A percentile compares a stretch with the other conserved stretches of the same genome.
Evolutionary conservation across 2,797 vertebrate species (phyloP).

Genomic region (Hypotaenidia philippensis): DNA sequence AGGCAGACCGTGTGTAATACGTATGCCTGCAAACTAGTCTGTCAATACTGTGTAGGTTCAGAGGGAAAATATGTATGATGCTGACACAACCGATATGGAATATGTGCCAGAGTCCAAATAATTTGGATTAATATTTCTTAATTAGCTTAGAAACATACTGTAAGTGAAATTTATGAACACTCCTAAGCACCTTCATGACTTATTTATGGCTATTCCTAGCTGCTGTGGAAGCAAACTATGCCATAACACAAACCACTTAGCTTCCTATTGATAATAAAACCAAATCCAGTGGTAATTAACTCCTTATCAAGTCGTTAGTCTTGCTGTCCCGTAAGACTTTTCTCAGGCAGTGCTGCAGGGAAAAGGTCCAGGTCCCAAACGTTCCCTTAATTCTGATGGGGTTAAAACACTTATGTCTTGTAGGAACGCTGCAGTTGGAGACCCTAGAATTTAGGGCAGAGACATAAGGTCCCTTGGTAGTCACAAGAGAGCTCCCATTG

Average conservation of each 20-base stretch:
- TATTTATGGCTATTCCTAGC: constrained; percentile 36
- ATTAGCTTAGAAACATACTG: constrained; percentile 47
- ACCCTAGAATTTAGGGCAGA: background rate
- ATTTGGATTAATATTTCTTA: constrained; percentile 63
- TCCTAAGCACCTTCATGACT: constrained; percentile 20
- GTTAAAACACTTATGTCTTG: background rate
- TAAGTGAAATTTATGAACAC: constrained; percentile 57
- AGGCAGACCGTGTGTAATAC: background rate
- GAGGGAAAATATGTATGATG: constrained; percentile 28
- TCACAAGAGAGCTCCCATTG: background rate
- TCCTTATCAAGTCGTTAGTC: background rate
- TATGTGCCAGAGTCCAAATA: background rate
- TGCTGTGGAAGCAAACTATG: background rate
- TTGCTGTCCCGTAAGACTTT: background rate
- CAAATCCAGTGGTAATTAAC: background rate
- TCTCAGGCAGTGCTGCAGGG: accelerated
- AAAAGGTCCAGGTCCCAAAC: background rate
- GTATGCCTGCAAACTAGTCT: background rate
- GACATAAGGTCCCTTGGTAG: background rate
- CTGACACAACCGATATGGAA: constrained; percentile 49
- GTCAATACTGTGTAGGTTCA: constrained; percentile 19
- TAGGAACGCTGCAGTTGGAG: background rate
- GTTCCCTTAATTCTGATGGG: background rate
- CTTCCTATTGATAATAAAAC: background rate
- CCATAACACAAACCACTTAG: background rate